Percentiles rank a stretch among this genome's conserved stretches.
Conservation (phyloP, 2,113 vertebrate species). For the Festucalex cinctus region DNA sequence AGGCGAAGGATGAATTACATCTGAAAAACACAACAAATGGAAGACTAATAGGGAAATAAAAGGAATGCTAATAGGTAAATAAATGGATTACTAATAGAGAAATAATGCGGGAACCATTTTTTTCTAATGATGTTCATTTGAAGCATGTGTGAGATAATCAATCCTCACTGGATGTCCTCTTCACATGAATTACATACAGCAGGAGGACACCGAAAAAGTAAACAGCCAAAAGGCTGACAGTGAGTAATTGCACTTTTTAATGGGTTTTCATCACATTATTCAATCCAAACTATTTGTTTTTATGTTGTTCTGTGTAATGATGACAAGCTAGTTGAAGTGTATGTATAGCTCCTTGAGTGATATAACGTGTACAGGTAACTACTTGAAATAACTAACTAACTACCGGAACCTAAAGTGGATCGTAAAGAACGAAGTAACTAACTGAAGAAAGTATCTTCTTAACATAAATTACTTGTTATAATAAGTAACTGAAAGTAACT, state of each 20-base stretch:
- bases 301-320: background rate
- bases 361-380: too few relatives aligned
- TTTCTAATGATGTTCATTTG: background rate
- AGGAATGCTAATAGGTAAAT: background rate
- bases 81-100: background rate
- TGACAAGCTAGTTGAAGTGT: background rate
- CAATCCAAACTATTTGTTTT: background rate
- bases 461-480: background rate
- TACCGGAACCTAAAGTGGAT: background rate
- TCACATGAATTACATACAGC: background rate
- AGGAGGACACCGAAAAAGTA: background rate
- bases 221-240: background rate
- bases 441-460: background rate
- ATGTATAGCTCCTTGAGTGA: background rate
- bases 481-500: background rate
- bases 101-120: background rate
- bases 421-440: background rate
- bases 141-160: background rate
- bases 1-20: slow-evolving; percentile 1
- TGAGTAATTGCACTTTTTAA: background rate
- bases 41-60: background rate
- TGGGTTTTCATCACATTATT: background rate
- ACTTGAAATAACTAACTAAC: background rate
- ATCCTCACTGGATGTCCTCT: background rate
- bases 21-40: background rate